A percentile compares a stretch with the other conserved stretches of the same genome.
Evolutionary conservation across 2,113 vertebrate genomes (phyloP).

Genomic region (Ursus arctos): DNA sequence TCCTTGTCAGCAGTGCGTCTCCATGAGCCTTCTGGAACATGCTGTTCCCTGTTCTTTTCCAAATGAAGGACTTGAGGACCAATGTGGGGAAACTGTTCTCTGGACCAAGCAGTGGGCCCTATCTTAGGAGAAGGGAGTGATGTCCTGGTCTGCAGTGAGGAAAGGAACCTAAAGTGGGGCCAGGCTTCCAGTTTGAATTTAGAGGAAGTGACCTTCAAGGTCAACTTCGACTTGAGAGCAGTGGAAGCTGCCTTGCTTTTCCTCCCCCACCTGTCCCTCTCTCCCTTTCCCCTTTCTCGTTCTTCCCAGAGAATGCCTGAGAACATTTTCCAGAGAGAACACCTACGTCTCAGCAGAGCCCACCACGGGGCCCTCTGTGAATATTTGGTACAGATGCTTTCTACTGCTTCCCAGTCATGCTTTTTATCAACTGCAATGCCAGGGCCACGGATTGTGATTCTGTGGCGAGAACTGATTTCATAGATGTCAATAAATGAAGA

Average conservation of each 20-base stretch:
- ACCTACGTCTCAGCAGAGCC: not conserved
- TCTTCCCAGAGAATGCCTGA: not conserved
- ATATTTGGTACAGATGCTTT: slow-evolving; percentile 42
- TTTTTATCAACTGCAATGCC: slow-evolving; percentile 41
- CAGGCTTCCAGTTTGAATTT: not conserved
- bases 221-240: not conserved
- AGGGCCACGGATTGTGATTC: slow-evolving; percentile 46
- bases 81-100: not conserved
- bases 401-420: slow-evolving; percentile 37
- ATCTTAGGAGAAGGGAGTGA: not conserved
- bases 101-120: not conserved
- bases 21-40: not conserved
- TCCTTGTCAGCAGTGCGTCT: not conserved
- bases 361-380: not conserved
- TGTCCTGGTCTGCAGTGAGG: not conserved
- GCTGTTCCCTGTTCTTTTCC: slow-evolving; percentile 16
- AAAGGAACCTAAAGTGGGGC: not conserved
- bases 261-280: too few species aligned
- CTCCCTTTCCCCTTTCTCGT: not conserved
- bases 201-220: not conserved
- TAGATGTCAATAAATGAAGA: slow-evolving; percentile 75
- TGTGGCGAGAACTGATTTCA: slow-evolving; percentile 79
- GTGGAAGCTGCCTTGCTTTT: not conserved
- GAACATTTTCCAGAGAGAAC: not conserved
- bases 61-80: not conserved